Base-by-base conservation (phyloP, 1,140 invertebrate genomes). In the Papilio polytes region DNA sequence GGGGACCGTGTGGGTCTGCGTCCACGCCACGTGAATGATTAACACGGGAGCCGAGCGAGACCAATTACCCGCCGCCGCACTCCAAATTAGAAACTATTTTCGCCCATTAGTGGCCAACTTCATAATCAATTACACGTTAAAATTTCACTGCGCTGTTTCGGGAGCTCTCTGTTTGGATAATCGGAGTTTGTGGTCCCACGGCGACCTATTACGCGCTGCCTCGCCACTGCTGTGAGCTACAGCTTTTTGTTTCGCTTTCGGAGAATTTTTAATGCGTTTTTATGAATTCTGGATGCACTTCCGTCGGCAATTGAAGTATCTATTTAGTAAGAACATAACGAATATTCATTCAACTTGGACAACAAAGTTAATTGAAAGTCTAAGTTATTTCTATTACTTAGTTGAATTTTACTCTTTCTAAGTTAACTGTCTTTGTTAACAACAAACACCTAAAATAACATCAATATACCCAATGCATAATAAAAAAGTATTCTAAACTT, bases 11-110 rank as follows among this genome's bases (percentile, higher is more conserved):
- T 82, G 83, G 83, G 84, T 84, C 79, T 78, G 82, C 84, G 83
- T 81, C 85, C 81, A 82, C 82, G 84, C 86, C 81, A 82, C 87
- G 88, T 93, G 90, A 94, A 93, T 92, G 87, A 93, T 94, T 92
- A 94, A 94, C 88, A 86, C 87, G 86, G 91, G 86, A 87, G 85
- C 88, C 87, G 87, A 85, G 89, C 87, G 92, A 92, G 92, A 93
- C 90, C 93, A 94, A 94, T 94, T 94, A 94, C 87, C 82, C 84
- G 82, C 86, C 80, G 87, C 87, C 86, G 86, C 88, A 92, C 89
- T 88, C 91, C 90, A 95, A 95, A 95, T 95, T 95, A 95, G 93
- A 95, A 94, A 95, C 94, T 95, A 95, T 95, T 95, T 94, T 92
- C 90, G 87, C 89, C 93, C 93, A 94, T 94, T 94, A 94, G 88